phyloP scores from a whole-genome alignment of 2,797 vertebrate genomes.

The Okamejei kenojei region DNA sequence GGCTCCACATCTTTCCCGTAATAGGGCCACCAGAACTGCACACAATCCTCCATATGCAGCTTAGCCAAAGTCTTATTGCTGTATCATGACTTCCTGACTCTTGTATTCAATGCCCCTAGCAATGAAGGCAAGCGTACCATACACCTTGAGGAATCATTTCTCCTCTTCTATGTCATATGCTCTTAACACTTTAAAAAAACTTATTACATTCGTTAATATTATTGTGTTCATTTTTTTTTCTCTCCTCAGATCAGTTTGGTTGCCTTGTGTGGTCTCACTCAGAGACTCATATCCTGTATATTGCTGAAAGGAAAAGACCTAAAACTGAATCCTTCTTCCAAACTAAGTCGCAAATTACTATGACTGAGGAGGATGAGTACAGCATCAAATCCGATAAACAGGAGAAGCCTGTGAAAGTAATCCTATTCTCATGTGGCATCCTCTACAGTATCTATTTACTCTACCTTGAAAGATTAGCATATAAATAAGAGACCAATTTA shows the following conservation, averaged over 20 bases:
- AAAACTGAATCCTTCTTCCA: slow-evolving; percentile 87
- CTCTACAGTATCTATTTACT: background rate
- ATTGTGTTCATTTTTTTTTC: slow-evolving; percentile 40
- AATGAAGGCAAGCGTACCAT: too few species aligned
- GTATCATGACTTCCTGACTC: too few species aligned
- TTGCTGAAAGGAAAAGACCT: slow-evolving; percentile 87
- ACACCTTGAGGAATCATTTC: background rate
- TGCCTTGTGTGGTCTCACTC: slow-evolving; percentile 95
- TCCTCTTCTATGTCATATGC: background rate
- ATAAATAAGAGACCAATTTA: background rate
- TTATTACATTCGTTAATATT: background rate
- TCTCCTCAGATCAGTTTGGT: slow-evolving; percentile 78
- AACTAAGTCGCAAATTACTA: slow-evolving; percentile 40
- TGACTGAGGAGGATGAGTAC: slow-evolving; percentile 24
- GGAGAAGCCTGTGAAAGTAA: slow-evolving; percentile 54
- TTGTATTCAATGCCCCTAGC: too few species aligned
- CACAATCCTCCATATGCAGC: too few species aligned
- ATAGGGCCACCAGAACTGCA: too few species aligned
- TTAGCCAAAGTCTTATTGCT: too few species aligned
- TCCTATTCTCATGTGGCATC: background rate
- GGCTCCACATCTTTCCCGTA: too few species aligned
- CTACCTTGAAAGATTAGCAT: slow-evolving; percentile 8
- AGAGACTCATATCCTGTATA: slow-evolving; percentile 89
- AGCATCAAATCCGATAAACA: slow-evolving; percentile 50
- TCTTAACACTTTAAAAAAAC: background rate